A percentile compares a stretch with the other conserved stretches of the same genome.
Conservation (phyloP, 2,888 invertebrate species). For the Andrena marginata region DNA sequence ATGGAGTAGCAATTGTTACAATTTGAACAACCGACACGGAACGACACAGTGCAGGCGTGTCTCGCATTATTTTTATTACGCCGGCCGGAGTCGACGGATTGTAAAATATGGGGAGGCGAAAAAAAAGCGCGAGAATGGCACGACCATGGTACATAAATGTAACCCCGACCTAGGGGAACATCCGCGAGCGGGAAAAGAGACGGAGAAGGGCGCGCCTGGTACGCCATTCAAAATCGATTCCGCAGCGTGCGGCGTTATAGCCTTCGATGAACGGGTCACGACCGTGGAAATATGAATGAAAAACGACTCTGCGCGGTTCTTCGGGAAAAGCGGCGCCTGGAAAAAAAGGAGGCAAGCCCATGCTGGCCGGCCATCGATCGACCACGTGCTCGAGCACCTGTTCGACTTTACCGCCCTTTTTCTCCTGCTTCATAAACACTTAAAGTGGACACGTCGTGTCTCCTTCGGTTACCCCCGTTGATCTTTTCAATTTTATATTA, state of each 20-base stretch:
- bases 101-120: conserved; percentile 64
- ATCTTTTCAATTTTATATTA: too few species aligned
- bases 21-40: neutral
- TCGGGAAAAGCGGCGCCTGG: conserved; percentile 77
- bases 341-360: conserved; percentile 77
- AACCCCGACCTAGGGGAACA: conserved; percentile 82
- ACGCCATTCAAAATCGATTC: conserved; percentile 81
- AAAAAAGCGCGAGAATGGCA: conserved; percentile 50
- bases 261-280: conserved; percentile 80
- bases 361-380: conserved; percentile 79
- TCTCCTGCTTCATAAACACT: conserved; percentile 44
- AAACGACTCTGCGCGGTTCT: conserved; percentile 81
- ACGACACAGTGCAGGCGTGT: conserved; percentile 23
- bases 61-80: conserved; percentile 57
- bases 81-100: conserved; percentile 34
- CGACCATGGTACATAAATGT: conserved; percentile 74
- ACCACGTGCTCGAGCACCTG: conserved; percentile 83
- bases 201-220: conserved; percentile 66
- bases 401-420: conserved; percentile 73
- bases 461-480: neutral
- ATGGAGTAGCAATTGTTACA: conserved; percentile 2
- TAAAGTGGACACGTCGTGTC: neutral
- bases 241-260: conserved; percentile 72
- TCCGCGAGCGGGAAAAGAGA: conserved; percentile 67
- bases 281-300: conserved; percentile 77